These are phyloP conservation scores for Lophius americanus DNA, from an alignment of 2,797 vertebrate genomes.

Conservation along the genomic window DNA sequence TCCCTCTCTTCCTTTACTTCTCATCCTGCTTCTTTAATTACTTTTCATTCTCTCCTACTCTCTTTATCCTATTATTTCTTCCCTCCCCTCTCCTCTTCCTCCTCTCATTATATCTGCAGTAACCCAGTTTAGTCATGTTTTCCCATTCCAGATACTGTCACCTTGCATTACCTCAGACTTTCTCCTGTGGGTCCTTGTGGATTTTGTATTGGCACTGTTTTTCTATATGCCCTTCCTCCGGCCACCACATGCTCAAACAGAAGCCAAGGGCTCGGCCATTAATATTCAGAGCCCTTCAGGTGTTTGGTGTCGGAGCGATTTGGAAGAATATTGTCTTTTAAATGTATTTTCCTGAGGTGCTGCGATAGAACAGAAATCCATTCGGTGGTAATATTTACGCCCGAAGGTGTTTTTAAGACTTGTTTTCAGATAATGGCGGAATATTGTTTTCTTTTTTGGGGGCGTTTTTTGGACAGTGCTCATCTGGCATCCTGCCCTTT, in stretches of 20 bases:
- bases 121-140: constrained; percentile 58
- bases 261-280: constrained; percentile 18
- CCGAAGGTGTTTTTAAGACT: constrained; percentile 25
- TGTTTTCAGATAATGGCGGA: constrained; percentile 50
- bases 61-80: constrained; percentile 43
- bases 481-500: constrained; percentile 37
- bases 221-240: constrained; percentile 34
- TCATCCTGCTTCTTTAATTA: not conserved
- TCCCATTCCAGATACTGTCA: constrained; percentile 66
- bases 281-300: constrained; percentile 51
- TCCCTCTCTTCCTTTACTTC: not conserved
- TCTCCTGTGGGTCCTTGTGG: constrained; percentile 41
- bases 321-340: constrained; percentile 52
- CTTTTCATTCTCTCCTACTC: constrained; percentile 14
- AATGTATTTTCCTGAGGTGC: constrained; percentile 43
- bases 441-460: constrained; percentile 54
- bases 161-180: constrained; percentile 61
- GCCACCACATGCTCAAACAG: constrained; percentile 43
- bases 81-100: constrained; percentile 19
- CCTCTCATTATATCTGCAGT: constrained; percentile 36
- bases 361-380: constrained; percentile 47
- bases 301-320: constrained; percentile 39
- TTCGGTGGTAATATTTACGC: constrained; percentile 28
- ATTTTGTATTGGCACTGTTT: constrained; percentile 54
- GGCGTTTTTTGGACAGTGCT: constrained; percentile 28